Base-by-base conservation (phyloP, 92 coral and sea anemone species). In the Zoanthus sociatus region DNA sequence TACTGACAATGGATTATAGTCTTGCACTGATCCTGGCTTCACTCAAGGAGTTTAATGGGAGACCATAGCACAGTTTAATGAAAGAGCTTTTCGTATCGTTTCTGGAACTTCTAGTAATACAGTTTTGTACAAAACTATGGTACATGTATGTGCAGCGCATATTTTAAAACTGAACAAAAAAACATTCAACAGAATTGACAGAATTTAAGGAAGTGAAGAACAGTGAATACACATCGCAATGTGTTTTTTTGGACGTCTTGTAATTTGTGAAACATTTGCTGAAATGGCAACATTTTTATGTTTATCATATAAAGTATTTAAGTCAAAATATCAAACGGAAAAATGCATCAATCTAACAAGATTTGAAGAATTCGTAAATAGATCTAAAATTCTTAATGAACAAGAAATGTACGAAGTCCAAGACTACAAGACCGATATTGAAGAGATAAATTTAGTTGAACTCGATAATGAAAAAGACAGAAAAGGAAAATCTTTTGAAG, bases 221-320 rank as follows among this genome's bases (percentile, higher is more conserved):
- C 17, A 86, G 89, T 31, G 76, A 47, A 61, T 86, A 50, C 84
- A 76, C 71, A 53, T 76, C 3, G 76, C 84, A 18, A 60, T 76
- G 47, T 84, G 89, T 8, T 86, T 76, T 63, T 86, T 86, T 60
- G 89, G 84, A 8, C 76, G 89, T 4, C 67, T 86, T 32, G 32
- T 74, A 13, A 60, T 71, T 21, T 16, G 46, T 7, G 20, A 60
- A 30, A 58, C 66, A 58, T 20, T 14, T 20, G 20, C 66, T 58
- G 66, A 58, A 12, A 58, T 58, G 66, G 66, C 66, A 14, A 58
- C 66, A 58, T 58, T 58, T 58, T 58, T 58, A 16, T 14, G 66
- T 73, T 55, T 73, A 33, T 33, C 51, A 42, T 53, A 18, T 14
- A 1, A 12, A 45, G 21, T 71, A 12, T 48, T 71, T 63, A 47